Evolutionary conservation across 2,888 invertebrate genomes (phyloP).

Genomic region (Drosophila neonasuta): DNA sequence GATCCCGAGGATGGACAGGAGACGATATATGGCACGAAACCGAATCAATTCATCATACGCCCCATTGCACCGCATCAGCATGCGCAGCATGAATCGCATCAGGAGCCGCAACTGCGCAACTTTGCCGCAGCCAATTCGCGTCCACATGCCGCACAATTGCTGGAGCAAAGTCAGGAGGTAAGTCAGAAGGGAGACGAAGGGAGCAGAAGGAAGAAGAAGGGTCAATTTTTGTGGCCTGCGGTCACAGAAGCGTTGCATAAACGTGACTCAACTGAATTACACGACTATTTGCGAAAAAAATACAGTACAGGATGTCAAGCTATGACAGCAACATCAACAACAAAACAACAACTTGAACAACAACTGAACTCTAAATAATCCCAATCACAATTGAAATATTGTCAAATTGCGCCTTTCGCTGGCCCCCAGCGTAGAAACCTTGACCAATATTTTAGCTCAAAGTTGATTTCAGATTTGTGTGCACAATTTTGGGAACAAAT

Average conservation of each 20-base stretch:
- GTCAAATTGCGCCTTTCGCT: conserved; percentile 70
- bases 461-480: conserved; percentile 28
- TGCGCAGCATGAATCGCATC: conserved; percentile 75
- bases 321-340: conserved; percentile 33
- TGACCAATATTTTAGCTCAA: conserved; percentile 63
- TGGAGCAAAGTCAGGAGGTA: conserved; percentile 82
- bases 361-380: conserved; percentile 22
- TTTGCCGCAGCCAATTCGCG: conserved; percentile 76
- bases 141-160: conserved; percentile 78
- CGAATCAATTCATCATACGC: conserved; percentile 80
- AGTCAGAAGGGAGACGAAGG: conserved; percentile 32
- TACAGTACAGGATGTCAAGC: conserved; percentile 67
- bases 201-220: conserved; percentile 11
- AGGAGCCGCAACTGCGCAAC: conserved; percentile 79
- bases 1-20: conserved; percentile 81
- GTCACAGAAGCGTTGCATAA: conserved; percentile 58
- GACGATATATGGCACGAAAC: conserved; percentile 80
- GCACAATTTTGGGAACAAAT: conserved; percentile 61
- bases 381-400: conserved; percentile 49
- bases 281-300: conserved; percentile 78
- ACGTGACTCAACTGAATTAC: conserved; percentile 79
- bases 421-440: conserved; percentile 67
- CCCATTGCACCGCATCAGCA: conserved; percentile 80
- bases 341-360: conserved; percentile 24
- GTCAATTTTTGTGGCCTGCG: conserved; percentile 46